Evolutionary conservation across 2,113 vertebrate genomes (phyloP).

Genomic region (Cyprinus carpio): DNA sequence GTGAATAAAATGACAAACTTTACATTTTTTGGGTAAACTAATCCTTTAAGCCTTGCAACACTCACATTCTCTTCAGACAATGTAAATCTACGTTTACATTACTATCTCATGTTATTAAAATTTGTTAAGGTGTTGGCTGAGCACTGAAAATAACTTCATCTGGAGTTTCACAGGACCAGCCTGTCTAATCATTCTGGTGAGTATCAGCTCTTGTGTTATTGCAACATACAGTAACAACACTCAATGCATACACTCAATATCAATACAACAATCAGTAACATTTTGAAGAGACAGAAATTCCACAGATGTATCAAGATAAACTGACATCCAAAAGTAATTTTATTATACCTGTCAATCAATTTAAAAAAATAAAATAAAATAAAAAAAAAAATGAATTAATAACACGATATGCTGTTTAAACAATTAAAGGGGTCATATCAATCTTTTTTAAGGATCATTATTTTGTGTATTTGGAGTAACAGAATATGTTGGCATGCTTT

Average conservation of each 20-base stretch:
- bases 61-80: neutral
- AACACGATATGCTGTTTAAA: neutral
- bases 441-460: too few relatives aligned
- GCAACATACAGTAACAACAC: neutral
- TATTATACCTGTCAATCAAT: neutral
- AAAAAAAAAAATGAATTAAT: neutral
- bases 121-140: slow-evolving; percentile 93
- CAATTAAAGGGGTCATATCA: too few relatives aligned
- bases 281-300: neutral
- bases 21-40: too few relatives aligned
- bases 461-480: too few relatives aligned
- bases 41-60: neutral
- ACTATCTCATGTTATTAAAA: neutral
- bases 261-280: neutral
- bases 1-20: too few relatives aligned
- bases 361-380: too few relatives aligned
- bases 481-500: too few relatives aligned
- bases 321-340: neutral
- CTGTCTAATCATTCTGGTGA: slow-evolving; percentile 97
- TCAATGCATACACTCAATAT: neutral
- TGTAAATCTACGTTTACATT: neutral
- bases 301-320: too few relatives aligned
- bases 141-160: slow-evolving; percentile 98
- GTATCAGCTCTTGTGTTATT: slow-evolving; percentile 42
- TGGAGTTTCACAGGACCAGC: slow-evolving; percentile 99